phyloP scores from a whole-genome alignment of 35 echinoderm and acorn worm genomes.

The Apostichopus californicus region DNA sequence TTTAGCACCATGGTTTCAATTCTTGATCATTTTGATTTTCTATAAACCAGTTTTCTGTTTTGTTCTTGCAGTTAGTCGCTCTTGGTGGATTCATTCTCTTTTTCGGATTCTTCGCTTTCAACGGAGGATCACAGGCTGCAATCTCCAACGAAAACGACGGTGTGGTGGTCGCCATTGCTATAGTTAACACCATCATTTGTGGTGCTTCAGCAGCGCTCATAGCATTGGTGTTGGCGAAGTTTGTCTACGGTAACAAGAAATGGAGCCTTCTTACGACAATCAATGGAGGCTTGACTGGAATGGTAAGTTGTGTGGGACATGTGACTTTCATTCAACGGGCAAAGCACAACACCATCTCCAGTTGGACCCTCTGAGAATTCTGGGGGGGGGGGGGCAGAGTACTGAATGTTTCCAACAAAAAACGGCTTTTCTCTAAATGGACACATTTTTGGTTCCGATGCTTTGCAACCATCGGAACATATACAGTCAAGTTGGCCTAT shows the following conservation, averaged over 20 bases:
- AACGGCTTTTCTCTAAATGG: no score
- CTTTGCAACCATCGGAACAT: no score
- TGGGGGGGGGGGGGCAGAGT: no score
- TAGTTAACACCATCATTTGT: constrained; percentile 89
- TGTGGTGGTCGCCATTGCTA: constrained; percentile 61
- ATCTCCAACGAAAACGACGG: constrained; percentile 83
- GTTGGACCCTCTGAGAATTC: no score
- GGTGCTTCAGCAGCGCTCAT: constrained; percentile 65
- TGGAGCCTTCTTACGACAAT: constrained; percentile 80
- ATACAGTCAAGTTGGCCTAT: no score
- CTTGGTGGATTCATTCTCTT: constrained; percentile 85
- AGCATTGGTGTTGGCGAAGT: constrained; percentile 53
- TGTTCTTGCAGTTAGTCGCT: constrained; percentile 59
- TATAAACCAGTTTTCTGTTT: not conserved
- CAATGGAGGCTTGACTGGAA: constrained; percentile 79
- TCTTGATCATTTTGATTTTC: not conserved
- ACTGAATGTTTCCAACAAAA: no score
- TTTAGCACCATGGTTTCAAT: not conserved
- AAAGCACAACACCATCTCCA: no score
- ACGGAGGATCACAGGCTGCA: constrained; percentile 86
- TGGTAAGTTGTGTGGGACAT: constrained; percentile 55
- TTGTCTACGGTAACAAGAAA: constrained; percentile 24
- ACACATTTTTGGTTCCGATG: no score
- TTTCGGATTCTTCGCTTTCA: constrained; percentile 81
- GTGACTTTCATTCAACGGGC: no score